Percentiles rank a stretch among this genome's conserved stretches.
Evolutionary conservation across 92 coral and sea anemone species (phyloP).

Genomic region (Actinernus sp.): DNA sequence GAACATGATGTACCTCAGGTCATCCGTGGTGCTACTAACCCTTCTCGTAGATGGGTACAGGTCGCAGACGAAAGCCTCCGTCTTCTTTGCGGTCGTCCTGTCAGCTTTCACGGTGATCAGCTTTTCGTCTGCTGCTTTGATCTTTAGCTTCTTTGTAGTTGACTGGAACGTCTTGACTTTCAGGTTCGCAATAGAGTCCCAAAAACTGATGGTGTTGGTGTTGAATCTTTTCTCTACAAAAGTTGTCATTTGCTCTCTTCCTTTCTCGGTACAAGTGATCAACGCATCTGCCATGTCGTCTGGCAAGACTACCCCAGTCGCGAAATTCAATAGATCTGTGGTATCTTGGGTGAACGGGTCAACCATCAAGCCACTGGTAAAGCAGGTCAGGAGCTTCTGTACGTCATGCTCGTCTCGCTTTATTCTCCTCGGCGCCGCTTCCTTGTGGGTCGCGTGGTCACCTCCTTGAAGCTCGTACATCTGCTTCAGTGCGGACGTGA

Average conservation of each 20-base stretch:
- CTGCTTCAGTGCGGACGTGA: slow-evolving; percentile 53
- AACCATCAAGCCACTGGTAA: slow-evolving; percentile 12
- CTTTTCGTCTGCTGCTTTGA: slow-evolving; percentile 6
- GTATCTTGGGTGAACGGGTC: slow-evolving; percentile 10
- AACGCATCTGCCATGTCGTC: slow-evolving; percentile 14
- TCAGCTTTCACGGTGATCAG: slow-evolving; percentile 16
- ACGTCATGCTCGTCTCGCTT: slow-evolving; percentile 7
- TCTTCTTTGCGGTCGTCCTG: too few species aligned
- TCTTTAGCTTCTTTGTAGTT: slow-evolving; percentile 1
- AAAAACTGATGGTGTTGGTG: slow-evolving; percentile 13
- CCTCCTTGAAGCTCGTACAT: too few species aligned
- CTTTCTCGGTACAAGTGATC: neutral
- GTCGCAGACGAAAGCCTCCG: too few species aligned
- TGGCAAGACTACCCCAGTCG: slow-evolving; percentile 29
- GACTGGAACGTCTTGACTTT: slow-evolving; percentile 24
- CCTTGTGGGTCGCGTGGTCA: too few species aligned
- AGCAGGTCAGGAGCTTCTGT: slow-evolving; percentile 9
- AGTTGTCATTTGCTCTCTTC: slow-evolving; percentile 9
- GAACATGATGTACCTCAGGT: too few species aligned
- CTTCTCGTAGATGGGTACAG: too few species aligned
- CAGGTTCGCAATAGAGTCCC: slow-evolving; percentile 24
- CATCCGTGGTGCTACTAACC: too few species aligned
- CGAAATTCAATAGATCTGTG: neutral
- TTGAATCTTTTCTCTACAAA: slow-evolving; percentile 8
- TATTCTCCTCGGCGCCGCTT: slow-evolving; percentile 4